Evolutionary conservation across 2,888 invertebrate species (phyloP), one percentile per base, ranked within the genome.

Genomic region (Electrophaes corylata): DNA sequence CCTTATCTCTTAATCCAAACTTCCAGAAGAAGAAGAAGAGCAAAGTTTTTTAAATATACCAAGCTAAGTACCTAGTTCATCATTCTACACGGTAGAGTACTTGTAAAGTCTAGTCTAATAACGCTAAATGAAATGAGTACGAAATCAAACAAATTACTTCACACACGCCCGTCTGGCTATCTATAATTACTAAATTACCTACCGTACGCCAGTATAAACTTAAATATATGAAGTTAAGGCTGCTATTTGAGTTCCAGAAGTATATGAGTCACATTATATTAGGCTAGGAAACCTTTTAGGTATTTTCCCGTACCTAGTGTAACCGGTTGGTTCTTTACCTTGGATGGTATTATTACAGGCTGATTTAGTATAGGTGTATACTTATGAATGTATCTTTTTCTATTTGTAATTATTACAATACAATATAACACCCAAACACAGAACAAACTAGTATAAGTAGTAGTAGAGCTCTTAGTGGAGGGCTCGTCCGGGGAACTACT

Each of bases 221-320:
- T 45, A 8, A 37, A 26, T 4, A n/a, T 10, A 18, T 29, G 6
- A 8, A 2, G 2, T 4, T 52, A 43, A 37, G 37, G 37, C 48
- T 45, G 8, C 1, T 12, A 14, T 50, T 45, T 26, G 19, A 5
- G 3, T 16, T 12, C 3, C 19, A 10, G 14, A 40, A n/a, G 10
- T 20, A 11, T 31, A 35, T 59, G 56, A 65, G 50, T 65, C 59
- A 62, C 44, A 19, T 31, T 12, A 46, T 46, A 37, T 52, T 55
- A 40, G 10, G 47, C 46, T 31, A 26, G 49, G 46, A 56, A 31
- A 50, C 57, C 54, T 60, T 51, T 55, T 45, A 53, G 54, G 54
- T n/a, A 49, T 55, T 62, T 62, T 56, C 63, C 65, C 59, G 65
- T 60, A 54, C 23, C 16, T n/a, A 26, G n/a, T n/a, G n/a, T n/a